Conservation (phyloP, 2,797 vertebrate species). For the Acridotheres tristis region DNA sequence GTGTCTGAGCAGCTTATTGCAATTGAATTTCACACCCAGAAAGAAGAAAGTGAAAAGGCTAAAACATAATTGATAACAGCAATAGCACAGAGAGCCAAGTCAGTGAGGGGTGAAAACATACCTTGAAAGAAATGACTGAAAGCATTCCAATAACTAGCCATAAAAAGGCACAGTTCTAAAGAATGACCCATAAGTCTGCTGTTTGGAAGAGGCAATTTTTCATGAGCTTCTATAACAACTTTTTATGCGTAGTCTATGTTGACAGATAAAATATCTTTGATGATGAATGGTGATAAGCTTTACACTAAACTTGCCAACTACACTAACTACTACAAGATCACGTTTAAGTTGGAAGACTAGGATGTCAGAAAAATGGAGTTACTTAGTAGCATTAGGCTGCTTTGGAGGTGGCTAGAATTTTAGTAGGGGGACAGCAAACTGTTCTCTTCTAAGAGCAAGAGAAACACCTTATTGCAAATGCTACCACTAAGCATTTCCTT, state of each 20-base stretch:
- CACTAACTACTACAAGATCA: background rate
- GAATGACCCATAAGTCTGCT: background rate
- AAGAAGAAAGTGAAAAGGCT: background rate
- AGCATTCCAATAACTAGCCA: background rate
- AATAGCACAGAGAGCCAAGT: background rate
- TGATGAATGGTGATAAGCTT: background rate
- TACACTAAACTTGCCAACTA: background rate
- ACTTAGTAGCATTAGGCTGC: background rate
- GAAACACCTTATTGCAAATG: background rate
- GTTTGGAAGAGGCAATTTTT: background rate
- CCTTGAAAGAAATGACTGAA: background rate
- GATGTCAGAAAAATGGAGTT: background rate
- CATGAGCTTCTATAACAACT: background rate
- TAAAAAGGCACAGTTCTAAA: background rate
- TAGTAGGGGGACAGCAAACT: background rate
- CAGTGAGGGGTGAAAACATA: background rate
- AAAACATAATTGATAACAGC: background rate
- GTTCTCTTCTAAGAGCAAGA: background rate
- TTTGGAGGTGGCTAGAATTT: background rate
- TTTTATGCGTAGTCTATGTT: background rate
- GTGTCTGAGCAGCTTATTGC: background rate
- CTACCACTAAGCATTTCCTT: background rate
- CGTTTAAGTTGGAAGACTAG: background rate
- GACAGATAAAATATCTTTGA: background rate
- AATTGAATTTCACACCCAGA: background rate